phyloP scores from a whole-genome alignment of 2,113 vertebrate species.

The Atherinomorus stipes region DNA sequence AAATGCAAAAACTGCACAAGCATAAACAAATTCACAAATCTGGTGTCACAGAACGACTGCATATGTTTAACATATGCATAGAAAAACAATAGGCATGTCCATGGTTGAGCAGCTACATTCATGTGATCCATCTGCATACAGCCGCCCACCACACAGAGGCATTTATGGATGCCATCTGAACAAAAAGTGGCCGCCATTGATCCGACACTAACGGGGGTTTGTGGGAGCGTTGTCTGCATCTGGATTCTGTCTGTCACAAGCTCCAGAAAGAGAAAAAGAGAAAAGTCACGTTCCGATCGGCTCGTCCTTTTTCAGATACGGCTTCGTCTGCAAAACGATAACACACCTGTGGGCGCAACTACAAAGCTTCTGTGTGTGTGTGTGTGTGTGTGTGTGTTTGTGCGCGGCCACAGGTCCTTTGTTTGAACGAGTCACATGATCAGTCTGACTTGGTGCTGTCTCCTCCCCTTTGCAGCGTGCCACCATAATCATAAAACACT shows the following conservation, averaged over 20 bases:
- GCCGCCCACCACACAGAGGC: slow-evolving; percentile 39
- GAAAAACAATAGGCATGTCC: slow-evolving; percentile 40
- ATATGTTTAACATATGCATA: slow-evolving; percentile 30
- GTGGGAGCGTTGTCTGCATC: background rate
- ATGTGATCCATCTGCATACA: slow-evolving; percentile 58
- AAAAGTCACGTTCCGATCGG: slow-evolving; percentile 41
- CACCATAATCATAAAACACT: slow-evolving; percentile 54
- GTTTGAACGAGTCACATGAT: slow-evolving; percentile 73
- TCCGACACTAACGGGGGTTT: slow-evolving; percentile 23
- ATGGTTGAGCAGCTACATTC: slow-evolving; percentile 49
- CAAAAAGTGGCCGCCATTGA: slow-evolving; percentile 55
- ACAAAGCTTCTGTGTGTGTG: slow-evolving; percentile 48
- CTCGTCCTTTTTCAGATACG: background rate
- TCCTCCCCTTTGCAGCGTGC: slow-evolving; percentile 62
- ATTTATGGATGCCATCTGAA: slow-evolving; percentile 34
- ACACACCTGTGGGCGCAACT: slow-evolving; percentile 62
- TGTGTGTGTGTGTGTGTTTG: slow-evolving; percentile 25
- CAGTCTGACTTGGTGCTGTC: slow-evolving; percentile 54
- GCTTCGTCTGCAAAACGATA: slow-evolving; percentile 24
- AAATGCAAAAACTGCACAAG: background rate
- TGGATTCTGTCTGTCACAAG: background rate
- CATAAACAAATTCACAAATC: background rate
- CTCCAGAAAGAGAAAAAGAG: slow-evolving; percentile 31
- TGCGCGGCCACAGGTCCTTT: slow-evolving; percentile 70
- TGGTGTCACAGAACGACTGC: slow-evolving; percentile 17